Conservation (phyloP, 1,140 invertebrate genomes). For the Drosophila baimaii region DNA sequence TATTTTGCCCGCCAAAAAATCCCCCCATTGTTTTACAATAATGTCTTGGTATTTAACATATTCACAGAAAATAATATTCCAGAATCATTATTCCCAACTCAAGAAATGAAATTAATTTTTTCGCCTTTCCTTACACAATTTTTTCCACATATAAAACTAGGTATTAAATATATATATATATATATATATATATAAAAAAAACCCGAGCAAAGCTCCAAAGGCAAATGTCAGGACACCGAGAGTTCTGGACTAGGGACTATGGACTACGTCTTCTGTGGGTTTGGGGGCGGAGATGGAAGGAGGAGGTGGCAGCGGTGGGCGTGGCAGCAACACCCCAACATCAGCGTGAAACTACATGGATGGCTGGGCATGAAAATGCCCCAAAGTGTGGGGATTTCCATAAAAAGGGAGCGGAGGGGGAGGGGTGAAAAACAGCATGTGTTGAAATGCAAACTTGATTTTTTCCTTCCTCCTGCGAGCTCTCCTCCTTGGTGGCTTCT, state of each 20-base stretch:
- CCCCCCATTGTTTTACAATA: background rate
- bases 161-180: conserved; percentile 8
- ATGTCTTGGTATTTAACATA: background rate
- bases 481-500: conserved; percentile 26
- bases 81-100: conserved; percentile 12
- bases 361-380: conserved; percentile 78
- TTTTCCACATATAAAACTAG: conserved; percentile 27
- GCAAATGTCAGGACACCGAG: conserved; percentile 72
- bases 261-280: conserved; percentile 15
- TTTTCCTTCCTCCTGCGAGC: conserved; percentile 32
- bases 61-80: background rate
- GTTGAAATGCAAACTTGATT: conserved; percentile 79
- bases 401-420: background rate
- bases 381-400: conserved; percentile 1
- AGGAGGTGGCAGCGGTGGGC: conserved; percentile 29
- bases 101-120: conserved; percentile 26
- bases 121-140: conserved; percentile 7
- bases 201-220: conserved; percentile 13
- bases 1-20: background rate
- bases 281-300: background rate
- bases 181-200: too few relatives aligned
- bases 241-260: conserved; percentile 39
- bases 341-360: conserved; percentile 79
- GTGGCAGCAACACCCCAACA: conserved; percentile 72
- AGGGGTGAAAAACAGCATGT: conserved; percentile 55